Percentiles rank a stretch among this genome's conserved stretches.
Conservation (phyloP, 2,113 vertebrate genomes). For the Arothron firmamentum region DNA sequence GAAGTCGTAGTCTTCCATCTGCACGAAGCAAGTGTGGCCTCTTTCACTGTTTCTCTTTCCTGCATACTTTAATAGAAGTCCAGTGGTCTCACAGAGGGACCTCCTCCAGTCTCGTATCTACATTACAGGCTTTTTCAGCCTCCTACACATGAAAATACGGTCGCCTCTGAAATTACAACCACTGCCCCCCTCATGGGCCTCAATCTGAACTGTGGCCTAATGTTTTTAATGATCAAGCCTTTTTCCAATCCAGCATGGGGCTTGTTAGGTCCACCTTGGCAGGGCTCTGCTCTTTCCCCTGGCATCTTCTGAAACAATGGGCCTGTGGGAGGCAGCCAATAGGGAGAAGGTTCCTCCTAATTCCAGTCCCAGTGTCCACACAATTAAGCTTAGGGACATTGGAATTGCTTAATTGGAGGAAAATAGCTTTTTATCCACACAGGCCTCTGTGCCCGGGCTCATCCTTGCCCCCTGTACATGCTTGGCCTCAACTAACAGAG, state of each 20-base stretch:
- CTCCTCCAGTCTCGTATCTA: slow-evolving; percentile 34
- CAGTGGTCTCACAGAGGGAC: slow-evolving; percentile 42
- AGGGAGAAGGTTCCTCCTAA: slow-evolving; percentile 60
- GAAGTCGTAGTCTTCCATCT: slow-evolving; percentile 43
- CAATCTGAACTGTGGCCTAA: slow-evolving; percentile 47
- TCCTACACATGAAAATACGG: slow-evolving; percentile 8
- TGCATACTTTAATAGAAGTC: slow-evolving; percentile 41
- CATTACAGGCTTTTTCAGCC: slow-evolving; percentile 17
- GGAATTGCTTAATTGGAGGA: slow-evolving; percentile 75
- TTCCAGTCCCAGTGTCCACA: slow-evolving; percentile 60
- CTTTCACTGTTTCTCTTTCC: slow-evolving; percentile 37
- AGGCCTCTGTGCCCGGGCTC: slow-evolving; percentile 49
- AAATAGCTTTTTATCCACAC: slow-evolving; percentile 62
- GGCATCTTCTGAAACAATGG: slow-evolving; percentile 67
- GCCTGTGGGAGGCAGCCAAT: slow-evolving; percentile 68
- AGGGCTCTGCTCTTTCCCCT: slow-evolving; percentile 52
- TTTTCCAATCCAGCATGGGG: slow-evolving; percentile 51
- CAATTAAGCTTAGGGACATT: slow-evolving; percentile 70
- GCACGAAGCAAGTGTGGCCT: slow-evolving; percentile 33
- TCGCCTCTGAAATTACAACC: slow-evolving; percentile 30
- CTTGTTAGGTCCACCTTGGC: slow-evolving; percentile 68
- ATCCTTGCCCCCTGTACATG: slow-evolving; percentile 47
- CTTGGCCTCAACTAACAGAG: slow-evolving; percentile 32
- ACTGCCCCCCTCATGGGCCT: slow-evolving; percentile 44
- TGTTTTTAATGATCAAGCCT: slow-evolving; percentile 66